Evolutionary conservation across 64 coral and sea anemone species (phyloP), one percentile per base, ranked within the genome.

Genomic region (Hydrozoanthus tunicans): DNA sequence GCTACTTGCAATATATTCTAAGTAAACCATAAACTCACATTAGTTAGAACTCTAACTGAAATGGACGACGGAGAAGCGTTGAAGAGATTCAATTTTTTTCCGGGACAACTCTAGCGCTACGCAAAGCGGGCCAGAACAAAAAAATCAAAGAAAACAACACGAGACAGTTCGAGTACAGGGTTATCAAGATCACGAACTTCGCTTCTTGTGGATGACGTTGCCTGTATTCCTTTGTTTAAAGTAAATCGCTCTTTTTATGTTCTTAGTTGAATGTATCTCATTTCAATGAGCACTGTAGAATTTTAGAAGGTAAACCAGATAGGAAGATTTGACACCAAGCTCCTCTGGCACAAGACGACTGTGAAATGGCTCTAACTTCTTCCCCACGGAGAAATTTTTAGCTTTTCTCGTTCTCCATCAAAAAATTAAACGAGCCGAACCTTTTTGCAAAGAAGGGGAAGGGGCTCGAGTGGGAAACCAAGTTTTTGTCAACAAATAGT

Each of bases 341-440:
- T 43, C 25, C 5, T 12, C 17, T 27, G 5, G 7, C 23, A 12
- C n/a, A 72, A 72, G 24, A 9, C n/a, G 23, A 72, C n/a, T n/a
- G 17, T 6, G 69, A 1, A 17, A 25, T 25, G 69, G 3, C 24
- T 8, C 32, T 43, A 43, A 77, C 27, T 81, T 81, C 79, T 81
- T 81, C 81, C 4, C 64, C 51, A 9, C 53, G 66, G 13, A 84
- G 69, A n/a, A 25, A 64, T 20, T 85, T 69, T 70, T 3, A 70
- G 43, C 51, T 70, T 85, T 85, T 51, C 81, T 85, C 51, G 6
- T 20, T 7, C 51, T 67, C 64, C 81, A 24, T 85, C 52, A 7
- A 70, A 85, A 85, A 85, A 0, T 43, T 43, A 43, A 43, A 43
- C 0, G 2, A 43, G 2, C 32, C 32, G 32, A 43, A 43, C 2